Percentiles rank a stretch among this genome's conserved stretches.
Evolutionary conservation across 2,113 vertebrate species (phyloP).

Genomic region (Vanacampus margaritifer): DNA sequence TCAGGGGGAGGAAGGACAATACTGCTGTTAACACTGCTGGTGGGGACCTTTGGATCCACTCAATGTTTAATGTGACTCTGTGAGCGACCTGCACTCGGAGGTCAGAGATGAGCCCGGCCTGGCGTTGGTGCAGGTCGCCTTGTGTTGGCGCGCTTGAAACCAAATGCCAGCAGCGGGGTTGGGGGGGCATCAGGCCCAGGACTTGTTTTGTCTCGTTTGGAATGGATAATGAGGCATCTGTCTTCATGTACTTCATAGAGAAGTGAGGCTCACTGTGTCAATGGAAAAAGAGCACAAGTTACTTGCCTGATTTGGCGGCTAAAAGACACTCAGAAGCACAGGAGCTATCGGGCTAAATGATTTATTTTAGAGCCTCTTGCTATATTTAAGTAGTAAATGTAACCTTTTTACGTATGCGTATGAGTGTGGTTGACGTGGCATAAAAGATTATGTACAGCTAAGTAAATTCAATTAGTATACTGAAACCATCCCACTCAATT

Average conservation of each 20-base stretch:
- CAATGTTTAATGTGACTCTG: constrained; percentile 75
- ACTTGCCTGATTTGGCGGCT: constrained; percentile 65
- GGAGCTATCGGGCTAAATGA: constrained; percentile 56
- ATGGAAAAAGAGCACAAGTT: constrained; percentile 62
- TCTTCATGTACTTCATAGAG: constrained; percentile 58
- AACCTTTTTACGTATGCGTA: neutral
- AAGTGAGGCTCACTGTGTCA: constrained; percentile 56
- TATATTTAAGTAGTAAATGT: constrained; percentile 2
- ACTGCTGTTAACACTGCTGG: constrained; percentile 71
- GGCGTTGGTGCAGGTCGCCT: constrained; percentile 41
- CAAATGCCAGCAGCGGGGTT: constrained; percentile 51
- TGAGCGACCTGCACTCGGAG: constrained; percentile 64
- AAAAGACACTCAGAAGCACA: constrained; percentile 58
- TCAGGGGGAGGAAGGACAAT: constrained; percentile 58
- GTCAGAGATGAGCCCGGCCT: constrained; percentile 72
- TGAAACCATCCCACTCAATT: too few relatives aligned
- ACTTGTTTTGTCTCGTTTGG: constrained; percentile 59
- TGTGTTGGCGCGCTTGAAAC: constrained; percentile 60
- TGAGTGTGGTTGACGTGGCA: too few relatives aligned
- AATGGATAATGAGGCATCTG: constrained; percentile 70
- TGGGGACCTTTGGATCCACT: constrained; percentile 73
- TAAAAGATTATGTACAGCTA: too few relatives aligned
- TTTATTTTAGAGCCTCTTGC: constrained; percentile 49
- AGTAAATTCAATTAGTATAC: too few relatives aligned
- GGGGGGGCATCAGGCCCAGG: constrained; percentile 35